Percentiles rank a stretch among this genome's conserved stretches.
phyloP scores from a whole-genome alignment of 2,888 invertebrate species.

The Caenorhabditis becei region DNA sequence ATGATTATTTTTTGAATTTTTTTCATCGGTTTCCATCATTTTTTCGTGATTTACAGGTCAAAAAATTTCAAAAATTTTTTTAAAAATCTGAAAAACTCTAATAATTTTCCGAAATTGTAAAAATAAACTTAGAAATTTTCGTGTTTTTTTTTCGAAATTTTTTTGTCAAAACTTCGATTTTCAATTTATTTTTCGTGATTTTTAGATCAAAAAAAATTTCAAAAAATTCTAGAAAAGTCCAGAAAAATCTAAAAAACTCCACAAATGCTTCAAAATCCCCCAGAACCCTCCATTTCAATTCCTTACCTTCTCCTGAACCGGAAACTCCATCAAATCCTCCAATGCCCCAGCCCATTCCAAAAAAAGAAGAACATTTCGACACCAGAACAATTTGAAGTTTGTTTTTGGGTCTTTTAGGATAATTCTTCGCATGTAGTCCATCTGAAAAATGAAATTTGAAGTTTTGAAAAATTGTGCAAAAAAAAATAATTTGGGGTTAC shows the following conservation, averaged over 20 bases:
- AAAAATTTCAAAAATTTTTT: too few species aligned
- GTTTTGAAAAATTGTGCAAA: too few species aligned
- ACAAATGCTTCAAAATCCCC: neutral
- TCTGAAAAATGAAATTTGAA: constrained; percentile 16
- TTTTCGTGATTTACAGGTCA: too few species aligned
- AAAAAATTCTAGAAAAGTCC: neutral
- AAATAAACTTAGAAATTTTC: too few species aligned
- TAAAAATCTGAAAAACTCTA: too few species aligned
- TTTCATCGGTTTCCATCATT: too few species aligned
- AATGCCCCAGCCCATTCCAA: constrained; percentile 29
- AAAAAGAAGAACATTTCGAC: constrained; percentile 42
- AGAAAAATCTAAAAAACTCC: neutral
- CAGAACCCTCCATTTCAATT: constrained; percentile 5
- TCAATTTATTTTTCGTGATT: neutral
- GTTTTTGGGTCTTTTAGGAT: constrained; percentile 29
- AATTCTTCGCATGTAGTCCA: constrained; percentile 27
- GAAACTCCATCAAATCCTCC: constrained; percentile 33
- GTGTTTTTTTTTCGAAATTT: constrained; percentile 4
- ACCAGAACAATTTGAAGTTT: constrained; percentile 41
- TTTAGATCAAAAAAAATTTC: neutral
- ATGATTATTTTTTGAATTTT: too few species aligned
- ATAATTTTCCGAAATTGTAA: too few species aligned
- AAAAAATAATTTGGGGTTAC: neutral
- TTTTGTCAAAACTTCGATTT: neutral
- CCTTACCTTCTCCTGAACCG: constrained; percentile 28